Evolutionary conservation across 2,888 invertebrate genomes (phyloP).

Genomic region (Archaeoteleia sp.): DNA sequence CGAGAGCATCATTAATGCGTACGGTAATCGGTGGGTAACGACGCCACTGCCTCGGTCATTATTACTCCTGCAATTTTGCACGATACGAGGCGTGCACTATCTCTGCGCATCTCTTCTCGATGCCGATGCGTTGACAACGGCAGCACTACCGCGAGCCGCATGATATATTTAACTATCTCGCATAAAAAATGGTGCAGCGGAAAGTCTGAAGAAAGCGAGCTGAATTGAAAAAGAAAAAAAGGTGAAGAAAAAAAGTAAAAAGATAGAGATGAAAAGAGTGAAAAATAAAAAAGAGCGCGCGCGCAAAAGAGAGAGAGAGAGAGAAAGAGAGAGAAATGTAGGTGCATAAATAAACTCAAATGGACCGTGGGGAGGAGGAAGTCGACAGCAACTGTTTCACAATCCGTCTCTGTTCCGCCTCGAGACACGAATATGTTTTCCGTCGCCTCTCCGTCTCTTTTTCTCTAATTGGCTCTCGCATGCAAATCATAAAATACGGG

Average conservation of each 20-base stretch:
- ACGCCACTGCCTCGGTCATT: background rate
- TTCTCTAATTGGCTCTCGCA: slow-evolving; percentile 51
- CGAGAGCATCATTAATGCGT: background rate
- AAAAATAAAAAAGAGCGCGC: background rate
- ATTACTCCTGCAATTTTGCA: background rate
- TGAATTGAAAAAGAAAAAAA: background rate
- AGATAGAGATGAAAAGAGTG: no score
- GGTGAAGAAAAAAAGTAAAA: background rate
- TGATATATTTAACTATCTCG: slow-evolving; percentile 6
- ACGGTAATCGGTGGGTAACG: background rate
- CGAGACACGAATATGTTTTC: slow-evolving; percentile 2
- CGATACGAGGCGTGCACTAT: background rate
- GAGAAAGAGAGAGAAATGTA: slow-evolving; percentile 10
- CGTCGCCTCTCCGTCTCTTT: slow-evolving; percentile 7
- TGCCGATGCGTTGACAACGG: background rate
- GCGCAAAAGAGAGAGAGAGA: background rate
- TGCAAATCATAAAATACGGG: slow-evolving; percentile 55
- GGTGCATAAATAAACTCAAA: slow-evolving; percentile 28
- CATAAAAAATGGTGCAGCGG: slow-evolving; percentile 7
- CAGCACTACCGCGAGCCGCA: slow-evolving; percentile 1
- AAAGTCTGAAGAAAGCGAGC: slow-evolving; percentile 5
- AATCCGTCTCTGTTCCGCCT: slow-evolving; percentile 14
- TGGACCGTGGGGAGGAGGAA: slow-evolving; percentile 18
- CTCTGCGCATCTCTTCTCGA: background rate
- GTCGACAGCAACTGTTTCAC: slow-evolving; percentile 29